Evolutionary conservation across 2,888 invertebrate genomes (phyloP), one percentile per base, ranked within the genome.

Genomic region (Pristionchus fissidentatus): DNA sequence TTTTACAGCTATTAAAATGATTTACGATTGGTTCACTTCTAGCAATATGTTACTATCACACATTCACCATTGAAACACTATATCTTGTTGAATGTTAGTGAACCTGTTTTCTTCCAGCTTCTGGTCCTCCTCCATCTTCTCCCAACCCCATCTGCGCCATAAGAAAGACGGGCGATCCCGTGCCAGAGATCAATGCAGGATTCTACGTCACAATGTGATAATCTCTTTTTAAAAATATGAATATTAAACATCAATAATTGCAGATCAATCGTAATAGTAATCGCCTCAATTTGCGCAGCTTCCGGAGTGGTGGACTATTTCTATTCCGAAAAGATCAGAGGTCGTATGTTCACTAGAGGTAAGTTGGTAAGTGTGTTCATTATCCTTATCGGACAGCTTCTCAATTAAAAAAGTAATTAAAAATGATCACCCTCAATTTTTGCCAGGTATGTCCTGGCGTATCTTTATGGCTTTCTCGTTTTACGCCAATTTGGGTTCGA

Each of bases 401-500:
- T 49, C 13, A 49, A 15, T 15, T 15, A 49, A 49, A 19, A 15
- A 49, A 49, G 49, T 15, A 49, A 49, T 49, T 49, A 15, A 10
- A 49, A 15, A 49, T 10, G 10, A 73, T 26, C 5, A 7, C 4
- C 8, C 15, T n/a, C 19, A 35, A 32, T 38, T 1, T 80, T 29
- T 29, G 60, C 5, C n/a, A 81, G 81, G 22, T 13, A 46, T 66
- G 2, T 35, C 35, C 29, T 81, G 66, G 66, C 5, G 26, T 10
- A 52, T 83, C 15, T 57, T 83, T 73, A 83, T 83, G 70, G 55
- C 83, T 0, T 83, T 49, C 43, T 83, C 83, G 4, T 41, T 70
- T 1, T 83, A 83, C 73, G n/a, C 55, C 19, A 83, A 83, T 43
- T 29, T 73, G 13, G n/a, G 26, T 0, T 66, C 66, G 3, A 83